Base-by-base conservation (phyloP, 2,797 vertebrate genomes). In the Tragopan temminckii region DNA sequence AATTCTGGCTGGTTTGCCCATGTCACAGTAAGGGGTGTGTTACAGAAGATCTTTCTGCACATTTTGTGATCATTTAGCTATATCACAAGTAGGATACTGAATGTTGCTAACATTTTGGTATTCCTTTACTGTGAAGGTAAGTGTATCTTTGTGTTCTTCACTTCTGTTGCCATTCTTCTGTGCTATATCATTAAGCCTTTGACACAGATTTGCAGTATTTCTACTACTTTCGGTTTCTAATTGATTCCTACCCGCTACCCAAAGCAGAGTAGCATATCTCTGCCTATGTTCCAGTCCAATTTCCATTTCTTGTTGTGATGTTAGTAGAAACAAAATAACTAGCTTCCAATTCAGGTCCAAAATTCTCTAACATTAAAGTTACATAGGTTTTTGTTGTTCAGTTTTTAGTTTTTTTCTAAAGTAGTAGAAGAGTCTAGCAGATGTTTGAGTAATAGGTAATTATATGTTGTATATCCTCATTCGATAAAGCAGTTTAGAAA, bases 401-500 rank as follows among this genome's bases (percentile, higher is more conserved):
- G 27, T 29, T 53, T 53, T 53, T 31, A 18, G 10, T 2, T 52
- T 61, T 95, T 93, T 93, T 40, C 79, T 64, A 42, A 83, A 67
- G 58, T 7, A 11, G 1, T 63, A 78, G 55, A 77, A 66, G 45
- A 81, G 43, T 6, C 93, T 89, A 75, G 61, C 43, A 76, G 35
- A 13, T 86, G 0, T 69, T 55, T 90, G 75, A 77, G 16, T 89
- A 92, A 46, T 52, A 62, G 52, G 42, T 87, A 89, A 70, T 74
- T 31, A 42, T 71, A 55, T 24, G 59, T 48, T 82, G 53, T 67
- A 40, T 31, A 27, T 70, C n/a, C 57, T 94, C n/a, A 31, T 70
- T 89, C 77, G 40, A 61, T 90, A 70, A 70, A 90, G 46, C 19
- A 35, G 33, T 68, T 82, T 74, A 70, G 52, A 79, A 91, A 94